phyloP scores from a whole-genome alignment of 2,888 invertebrate genomes.

The Heliconius ismenius region DNA sequence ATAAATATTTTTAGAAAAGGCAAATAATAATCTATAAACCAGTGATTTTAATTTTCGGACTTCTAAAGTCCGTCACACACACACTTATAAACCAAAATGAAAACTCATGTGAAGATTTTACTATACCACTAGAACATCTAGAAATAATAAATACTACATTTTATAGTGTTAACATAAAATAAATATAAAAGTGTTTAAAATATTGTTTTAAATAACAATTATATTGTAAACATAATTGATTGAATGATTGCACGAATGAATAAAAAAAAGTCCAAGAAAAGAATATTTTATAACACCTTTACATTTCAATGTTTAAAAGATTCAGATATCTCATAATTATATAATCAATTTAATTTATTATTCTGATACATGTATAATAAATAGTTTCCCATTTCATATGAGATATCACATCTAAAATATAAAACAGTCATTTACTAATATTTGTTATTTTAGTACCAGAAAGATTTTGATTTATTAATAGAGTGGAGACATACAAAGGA shows the following conservation, averaged over 20 bases:
- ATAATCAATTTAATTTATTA: neutral
- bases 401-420: neutral
- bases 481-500: neutral
- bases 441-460: neutral
- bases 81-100: constrained; percentile 8
- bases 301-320: neutral
- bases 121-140: constrained; percentile 9
- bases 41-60: neutral
- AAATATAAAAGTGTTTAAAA: neutral
- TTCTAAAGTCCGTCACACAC: neutral
- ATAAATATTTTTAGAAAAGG: constrained; percentile 4
- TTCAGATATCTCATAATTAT: neutral
- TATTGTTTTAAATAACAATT: neutral
- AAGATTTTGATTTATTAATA: neutral
- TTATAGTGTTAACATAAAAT: neutral
- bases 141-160: neutral
- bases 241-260: no score
- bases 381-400: neutral
- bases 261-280: no score
- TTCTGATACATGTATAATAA: neutral
- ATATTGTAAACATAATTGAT: neutral
- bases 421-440: no score
- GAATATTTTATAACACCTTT: constrained; percentile 3
- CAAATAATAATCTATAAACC: constrained; percentile 17
- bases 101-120: constrained; percentile 7